Evolutionary conservation across 2,888 invertebrate species (phyloP), one percentile per base, ranked within the genome.

Genomic region (Tetheella fluctuosa): DNA sequence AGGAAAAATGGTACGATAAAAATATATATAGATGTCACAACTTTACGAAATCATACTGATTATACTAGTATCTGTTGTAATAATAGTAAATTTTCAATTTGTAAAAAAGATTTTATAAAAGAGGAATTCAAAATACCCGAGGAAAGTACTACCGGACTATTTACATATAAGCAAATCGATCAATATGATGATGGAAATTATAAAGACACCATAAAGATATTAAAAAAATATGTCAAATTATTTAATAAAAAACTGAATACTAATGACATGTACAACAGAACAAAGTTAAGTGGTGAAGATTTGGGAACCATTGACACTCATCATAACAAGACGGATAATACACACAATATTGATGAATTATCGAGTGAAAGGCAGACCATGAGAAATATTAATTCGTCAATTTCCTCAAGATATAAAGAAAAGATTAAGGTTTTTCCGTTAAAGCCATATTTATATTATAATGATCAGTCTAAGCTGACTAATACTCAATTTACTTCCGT

Each of bases 21-120:
- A 78, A 73, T 92, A 58, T 92, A 90, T 59, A 76, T 88, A 20
- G 83, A 89, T 67, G 70, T 86, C 2, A 68, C 71, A n/a, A 74
- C 75, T 34, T 62, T 66, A 53, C 64, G 65, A 17, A 74, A 80
- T 48, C 70, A 83, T 52, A 64, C 69, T 13, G 77, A 86, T 64
- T 81, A 84, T 55, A 79, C 76, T 15, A 67, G 71, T 56, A 72
- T 76, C 20, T 89, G 88, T 67, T 89, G 89, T 64, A 61, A 65
- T 10, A 73, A 74, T 42, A 62, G 67, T 12, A 72, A 61, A 23
- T 52, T 30, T 58, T 17, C 61, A 52, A 37, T 73, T 54, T 83
- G 81, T 64, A 62, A 68, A 25, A 64, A 55, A 34, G 58, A 71
- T 54, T 48, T 64, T 6, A 58, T 57, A n/a, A 59, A 54, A 61